Evolutionary conservation across 2,797 vertebrate genomes (phyloP).

Genomic region (Crenichthys baileyi): DNA sequence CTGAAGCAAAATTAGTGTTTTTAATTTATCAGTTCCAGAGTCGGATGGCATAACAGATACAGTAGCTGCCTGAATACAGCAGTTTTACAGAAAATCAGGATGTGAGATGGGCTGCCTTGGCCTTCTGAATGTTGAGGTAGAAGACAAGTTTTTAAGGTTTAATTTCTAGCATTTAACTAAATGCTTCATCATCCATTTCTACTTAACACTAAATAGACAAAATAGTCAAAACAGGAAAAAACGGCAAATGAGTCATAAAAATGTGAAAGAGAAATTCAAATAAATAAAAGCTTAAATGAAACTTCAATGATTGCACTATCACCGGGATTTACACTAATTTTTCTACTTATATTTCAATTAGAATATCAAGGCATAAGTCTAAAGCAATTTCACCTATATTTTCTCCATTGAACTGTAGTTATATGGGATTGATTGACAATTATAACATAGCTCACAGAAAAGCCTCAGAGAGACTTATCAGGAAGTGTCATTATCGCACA

Average conservation of each 20-base stretch:
- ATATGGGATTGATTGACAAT: conserved; percentile 44
- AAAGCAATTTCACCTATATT: conserved; percentile 16
- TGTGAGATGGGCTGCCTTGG: conserved; percentile 13
- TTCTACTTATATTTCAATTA: conserved; percentile 13
- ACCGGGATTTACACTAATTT: not conserved
- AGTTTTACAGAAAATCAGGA: conserved; percentile 23
- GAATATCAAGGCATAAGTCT: not conserved
- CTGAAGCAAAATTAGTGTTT: conserved; percentile 41
- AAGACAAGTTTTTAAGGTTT: not conserved
- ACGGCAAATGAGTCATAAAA: conserved; percentile 1
- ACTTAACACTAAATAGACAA: not conserved
- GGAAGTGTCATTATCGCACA: conserved; percentile 21
- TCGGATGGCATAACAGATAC: conserved; percentile 57
- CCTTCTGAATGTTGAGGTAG: conserved; percentile 34
- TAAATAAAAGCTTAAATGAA: conserved; percentile 6
- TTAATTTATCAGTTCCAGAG: conserved; percentile 69
- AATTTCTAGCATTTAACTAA: conserved; percentile 1
- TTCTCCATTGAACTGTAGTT: conserved; percentile 15
- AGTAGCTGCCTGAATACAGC: conserved; percentile 54
- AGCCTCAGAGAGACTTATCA: conserved; percentile 42
- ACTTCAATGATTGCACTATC: not conserved
- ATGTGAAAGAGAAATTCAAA: conserved; percentile 5
- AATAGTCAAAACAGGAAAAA: conserved; percentile 7
- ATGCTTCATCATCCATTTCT: not conserved
- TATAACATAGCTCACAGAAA: conserved; percentile 41